phyloP scores from a whole-genome alignment of 2,113 vertebrate genomes.

The Arenaria interpres region DNA sequence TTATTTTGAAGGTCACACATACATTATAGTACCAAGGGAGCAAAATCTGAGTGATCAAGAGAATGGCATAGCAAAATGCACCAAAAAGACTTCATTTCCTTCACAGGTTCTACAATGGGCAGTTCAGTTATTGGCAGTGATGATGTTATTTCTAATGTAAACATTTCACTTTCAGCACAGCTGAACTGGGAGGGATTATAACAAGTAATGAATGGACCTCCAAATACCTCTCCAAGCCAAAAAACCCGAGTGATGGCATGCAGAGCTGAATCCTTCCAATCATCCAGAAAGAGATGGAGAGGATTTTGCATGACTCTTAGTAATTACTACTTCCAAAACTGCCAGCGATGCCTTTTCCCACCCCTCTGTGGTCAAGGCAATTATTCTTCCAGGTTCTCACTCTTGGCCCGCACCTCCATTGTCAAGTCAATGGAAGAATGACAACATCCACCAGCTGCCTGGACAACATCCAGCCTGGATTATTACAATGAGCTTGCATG shows the following conservation, averaged over 20 bases:
- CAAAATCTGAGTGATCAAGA: constrained; percentile 13
- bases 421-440: constrained; percentile 63
- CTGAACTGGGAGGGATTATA: constrained; percentile 51
- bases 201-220: constrained; percentile 61
- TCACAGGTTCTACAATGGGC: constrained; percentile 27
- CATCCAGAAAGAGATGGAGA: constrained; percentile 30
- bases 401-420: constrained; percentile 40
- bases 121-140: constrained; percentile 42
- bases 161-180: constrained; percentile 55
- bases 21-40: neutral
- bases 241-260: constrained; percentile 36
- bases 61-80: neutral
- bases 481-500: constrained; percentile 48
- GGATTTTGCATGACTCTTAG: neutral
- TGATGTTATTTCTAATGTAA: constrained; percentile 53
- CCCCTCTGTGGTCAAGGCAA: constrained; percentile 15
- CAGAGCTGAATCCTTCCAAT: constrained; percentile 45
- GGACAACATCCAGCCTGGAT: constrained; percentile 50
- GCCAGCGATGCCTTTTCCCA: constrained; percentile 30
- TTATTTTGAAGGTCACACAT: constrained; percentile 4
- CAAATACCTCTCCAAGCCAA: constrained; percentile 39
- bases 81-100: constrained; percentile 19
- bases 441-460: constrained; percentile 66
- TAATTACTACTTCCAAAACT: constrained; percentile 8
- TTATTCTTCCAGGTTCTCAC: constrained; percentile 49